Evolutionary conservation across 1,140 invertebrate species (phyloP).

Genomic region (Plutomurus gul): DNA sequence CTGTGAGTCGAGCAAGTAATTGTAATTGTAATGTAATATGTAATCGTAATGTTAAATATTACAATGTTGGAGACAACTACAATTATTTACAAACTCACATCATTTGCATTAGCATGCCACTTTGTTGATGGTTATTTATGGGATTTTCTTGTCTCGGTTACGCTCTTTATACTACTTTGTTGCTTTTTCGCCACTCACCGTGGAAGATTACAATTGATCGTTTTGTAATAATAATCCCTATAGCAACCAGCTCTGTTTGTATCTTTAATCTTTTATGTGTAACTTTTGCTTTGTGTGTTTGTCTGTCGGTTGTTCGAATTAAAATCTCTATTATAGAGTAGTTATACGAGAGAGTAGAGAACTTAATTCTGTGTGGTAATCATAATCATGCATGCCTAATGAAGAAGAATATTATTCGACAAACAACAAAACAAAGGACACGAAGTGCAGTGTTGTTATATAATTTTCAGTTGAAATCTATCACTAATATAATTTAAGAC

Average conservation of each 20-base stretch:
- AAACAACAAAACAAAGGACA: no score
- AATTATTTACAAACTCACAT: constrained; percentile 27
- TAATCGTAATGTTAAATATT: neutral
- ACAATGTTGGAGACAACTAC: neutral
- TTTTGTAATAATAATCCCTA: neutral
- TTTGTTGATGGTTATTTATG: constrained; percentile 14
- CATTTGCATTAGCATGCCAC: constrained; percentile 12
- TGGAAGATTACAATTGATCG: neutral
- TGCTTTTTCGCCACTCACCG: no score
- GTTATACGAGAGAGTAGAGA: neutral
- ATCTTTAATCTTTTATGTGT: no score
- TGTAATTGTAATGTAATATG: neutral
- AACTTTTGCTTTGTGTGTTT: no score
- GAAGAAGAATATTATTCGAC: no score
- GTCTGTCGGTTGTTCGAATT: neutral
- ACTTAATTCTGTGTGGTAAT: neutral
- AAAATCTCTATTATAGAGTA: neutral
- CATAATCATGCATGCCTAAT: neutral
- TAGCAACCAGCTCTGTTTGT: no score
- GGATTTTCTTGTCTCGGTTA: neutral
- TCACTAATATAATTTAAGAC: no score
- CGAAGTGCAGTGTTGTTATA: no score
- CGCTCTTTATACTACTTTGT: neutral
- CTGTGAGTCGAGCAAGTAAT: neutral
- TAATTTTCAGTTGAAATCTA: no score